phyloP scores from a whole-genome alignment of 2,113 vertebrate species.

The Paradoxurus hermaphroditus region DNA sequence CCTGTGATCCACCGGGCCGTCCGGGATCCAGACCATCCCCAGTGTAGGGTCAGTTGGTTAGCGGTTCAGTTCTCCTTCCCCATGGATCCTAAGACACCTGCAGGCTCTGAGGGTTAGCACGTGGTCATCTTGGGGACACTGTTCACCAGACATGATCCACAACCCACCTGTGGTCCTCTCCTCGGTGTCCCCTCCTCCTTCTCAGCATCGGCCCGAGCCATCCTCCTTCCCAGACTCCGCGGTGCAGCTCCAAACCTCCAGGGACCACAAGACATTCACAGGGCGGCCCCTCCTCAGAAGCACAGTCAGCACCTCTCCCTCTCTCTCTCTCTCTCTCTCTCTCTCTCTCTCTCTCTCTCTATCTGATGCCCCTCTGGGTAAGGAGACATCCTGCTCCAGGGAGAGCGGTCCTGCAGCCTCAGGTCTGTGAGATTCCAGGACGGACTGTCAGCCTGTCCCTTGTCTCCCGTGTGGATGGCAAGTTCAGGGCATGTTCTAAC shows the following conservation, averaged over 20 bases:
- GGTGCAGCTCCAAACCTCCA: neutral
- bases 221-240: neutral
- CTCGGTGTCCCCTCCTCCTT: fast-evolving
- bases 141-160: fast-evolving
- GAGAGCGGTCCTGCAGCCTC: no score
- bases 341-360: no score
- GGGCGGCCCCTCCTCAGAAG: neutral
- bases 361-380: no score
- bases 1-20: neutral
- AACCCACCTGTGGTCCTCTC: fast-evolving
- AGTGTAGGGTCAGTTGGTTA: neutral
- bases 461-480: neutral
- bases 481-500: neutral
- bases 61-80: neutral
- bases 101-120: neutral
- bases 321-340: no score
- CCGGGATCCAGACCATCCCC: neutral
- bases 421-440: neutral
- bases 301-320: no score
- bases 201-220: neutral
- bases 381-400: no score
- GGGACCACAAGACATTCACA: neutral
- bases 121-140: neutral
- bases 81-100: neutral
- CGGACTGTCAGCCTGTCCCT: no score